phyloP scores from a whole-genome alignment of 2,797 vertebrate species.

The Gadopsis marmoratus region DNA sequence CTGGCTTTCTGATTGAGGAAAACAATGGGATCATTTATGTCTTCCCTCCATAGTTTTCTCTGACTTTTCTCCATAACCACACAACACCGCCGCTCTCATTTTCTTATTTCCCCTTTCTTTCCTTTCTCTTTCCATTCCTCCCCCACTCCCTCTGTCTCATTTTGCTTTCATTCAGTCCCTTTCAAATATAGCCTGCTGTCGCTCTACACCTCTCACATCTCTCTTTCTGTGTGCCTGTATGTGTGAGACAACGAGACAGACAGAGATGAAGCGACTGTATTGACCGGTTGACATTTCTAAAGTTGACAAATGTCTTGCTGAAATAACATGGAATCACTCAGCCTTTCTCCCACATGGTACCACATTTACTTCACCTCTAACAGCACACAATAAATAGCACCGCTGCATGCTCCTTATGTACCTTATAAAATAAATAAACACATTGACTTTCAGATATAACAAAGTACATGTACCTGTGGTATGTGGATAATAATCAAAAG shows the following conservation, averaged over 20 bases:
- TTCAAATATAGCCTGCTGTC: neutral
- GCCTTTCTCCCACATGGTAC: constrained; percentile 41
- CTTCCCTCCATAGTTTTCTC: constrained; percentile 31
- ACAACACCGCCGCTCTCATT: neutral
- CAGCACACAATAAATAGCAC: neutral
- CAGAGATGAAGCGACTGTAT: constrained; percentile 38
- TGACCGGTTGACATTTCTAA: constrained; percentile 68
- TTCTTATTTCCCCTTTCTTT: neutral
- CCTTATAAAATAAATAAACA: neutral
- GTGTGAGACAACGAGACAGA: constrained; percentile 17
- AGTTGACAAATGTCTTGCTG: constrained; percentile 64
- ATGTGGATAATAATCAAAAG: neutral
- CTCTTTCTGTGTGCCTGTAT: neutral
- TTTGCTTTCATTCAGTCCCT: neutral
- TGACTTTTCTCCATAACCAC: constrained; percentile 32
- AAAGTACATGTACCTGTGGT: neutral
- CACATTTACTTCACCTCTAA: constrained; percentile 26
- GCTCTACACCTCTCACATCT: neutral
- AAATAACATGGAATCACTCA: constrained; percentile 54
- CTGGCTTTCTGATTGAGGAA: constrained; percentile 53
- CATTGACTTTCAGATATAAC: neutral
- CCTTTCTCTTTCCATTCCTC: neutral
- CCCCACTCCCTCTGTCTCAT: neutral
- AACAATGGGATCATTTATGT: constrained; percentile 57
- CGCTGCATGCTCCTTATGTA: constrained; percentile 10